These are phyloP conservation scores for Margarornis squamiger DNA, from an alignment of 2,797 vertebrate species.

Conservation along the genomic window DNA sequence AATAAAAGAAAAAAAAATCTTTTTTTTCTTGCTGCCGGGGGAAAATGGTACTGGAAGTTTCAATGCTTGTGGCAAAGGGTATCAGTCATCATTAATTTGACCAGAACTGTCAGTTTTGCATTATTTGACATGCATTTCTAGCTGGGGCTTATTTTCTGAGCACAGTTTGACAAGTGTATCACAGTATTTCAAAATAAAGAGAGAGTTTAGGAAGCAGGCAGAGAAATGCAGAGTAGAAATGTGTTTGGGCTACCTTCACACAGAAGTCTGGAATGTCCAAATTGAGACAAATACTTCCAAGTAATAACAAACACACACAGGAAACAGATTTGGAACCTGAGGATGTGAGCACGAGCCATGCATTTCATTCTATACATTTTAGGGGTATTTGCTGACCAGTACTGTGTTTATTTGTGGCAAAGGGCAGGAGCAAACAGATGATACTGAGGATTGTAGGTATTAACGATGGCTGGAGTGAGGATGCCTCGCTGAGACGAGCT, in stretches of 20 bases:
- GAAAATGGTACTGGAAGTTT: not conserved
- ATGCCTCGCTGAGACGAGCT: not conserved
- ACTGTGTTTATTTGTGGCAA: not conserved
- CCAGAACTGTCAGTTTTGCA: constrained; percentile 7
- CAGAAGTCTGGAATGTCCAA: not conserved
- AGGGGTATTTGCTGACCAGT: rapidly evolving
- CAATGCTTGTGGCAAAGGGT: not conserved
- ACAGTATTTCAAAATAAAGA: not conserved
- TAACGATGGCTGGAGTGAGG: not conserved
- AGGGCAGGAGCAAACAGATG: not conserved
- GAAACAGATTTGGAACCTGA: not conserved
- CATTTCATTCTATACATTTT: not conserved
- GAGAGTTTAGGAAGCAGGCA: not conserved
- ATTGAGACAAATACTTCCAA: not conserved
- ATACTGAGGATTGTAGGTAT: not conserved
- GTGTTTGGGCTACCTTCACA: not conserved
- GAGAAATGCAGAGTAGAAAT: not conserved
- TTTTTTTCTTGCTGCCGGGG: not conserved
- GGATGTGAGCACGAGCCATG: not conserved
- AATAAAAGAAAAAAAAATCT: not conserved
- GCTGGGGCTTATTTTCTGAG: constrained; percentile 3
- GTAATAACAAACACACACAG: not conserved
- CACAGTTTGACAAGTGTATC: constrained; percentile 5
- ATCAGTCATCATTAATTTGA: constrained; percentile 23
- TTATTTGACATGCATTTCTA: constrained; percentile 9